These are phyloP conservation scores for Sphaeramia orbicularis DNA, from an alignment of 2,797 vertebrate species.

Conservation along the genomic window DNA sequence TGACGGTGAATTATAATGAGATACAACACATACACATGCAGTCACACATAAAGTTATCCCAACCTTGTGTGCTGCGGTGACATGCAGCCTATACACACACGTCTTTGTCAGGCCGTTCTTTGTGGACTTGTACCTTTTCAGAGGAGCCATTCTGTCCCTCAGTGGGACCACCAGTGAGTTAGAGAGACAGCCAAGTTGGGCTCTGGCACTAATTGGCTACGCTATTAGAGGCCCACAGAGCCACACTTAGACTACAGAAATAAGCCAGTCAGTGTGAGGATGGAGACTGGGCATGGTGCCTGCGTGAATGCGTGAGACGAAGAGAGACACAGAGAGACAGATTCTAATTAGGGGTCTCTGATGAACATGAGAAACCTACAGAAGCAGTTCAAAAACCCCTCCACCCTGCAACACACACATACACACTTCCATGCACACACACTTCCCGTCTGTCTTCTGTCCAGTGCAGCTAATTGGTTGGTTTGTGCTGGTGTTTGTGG, in stretches of 20 bases:
- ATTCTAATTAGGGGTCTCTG: conserved; percentile 73
- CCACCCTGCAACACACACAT: conserved; percentile 22
- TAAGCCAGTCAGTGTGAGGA: conserved; percentile 67
- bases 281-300: conserved; percentile 64
- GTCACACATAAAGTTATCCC: conserved; percentile 26
- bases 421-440: conserved; percentile 20
- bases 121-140: conserved; percentile 81
- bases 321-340: conserved; percentile 45
- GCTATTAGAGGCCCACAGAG: conserved; percentile 71
- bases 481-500: conserved; percentile 34
- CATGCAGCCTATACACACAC: conserved; percentile 72
- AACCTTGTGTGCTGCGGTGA: conserved; percentile 58
- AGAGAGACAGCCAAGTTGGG: conserved; percentile 71
- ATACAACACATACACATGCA: conserved; percentile 30
- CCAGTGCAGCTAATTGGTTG: conserved; percentile 54
- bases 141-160: conserved; percentile 74
- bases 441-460: conserved; percentile 16
- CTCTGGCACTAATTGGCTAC: conserved; percentile 80
- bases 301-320: conserved; percentile 42
- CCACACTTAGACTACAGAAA: conserved; percentile 76
- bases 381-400: conserved; percentile 48
- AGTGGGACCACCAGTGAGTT: conserved; percentile 82
- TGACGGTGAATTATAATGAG: conserved; percentile 45
- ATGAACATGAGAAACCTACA: conserved; percentile 68
- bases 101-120: conserved; percentile 73